Percentiles rank a stretch among this genome's conserved stretches.
Conservation (phyloP, 2,113 vertebrate species). For the Morone chrysops region DNA sequence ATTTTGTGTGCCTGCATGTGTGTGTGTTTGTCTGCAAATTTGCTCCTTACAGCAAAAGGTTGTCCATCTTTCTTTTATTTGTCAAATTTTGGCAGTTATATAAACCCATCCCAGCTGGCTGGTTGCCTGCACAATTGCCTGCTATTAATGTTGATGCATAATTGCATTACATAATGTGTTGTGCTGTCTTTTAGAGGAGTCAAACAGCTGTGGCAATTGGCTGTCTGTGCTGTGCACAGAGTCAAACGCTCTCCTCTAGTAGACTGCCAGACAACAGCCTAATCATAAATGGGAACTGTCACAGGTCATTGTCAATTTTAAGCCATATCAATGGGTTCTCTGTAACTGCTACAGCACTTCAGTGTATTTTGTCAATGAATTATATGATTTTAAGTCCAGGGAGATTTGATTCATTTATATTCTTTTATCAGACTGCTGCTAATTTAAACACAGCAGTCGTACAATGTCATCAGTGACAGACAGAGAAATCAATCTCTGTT, state of each 20-base stretch:
- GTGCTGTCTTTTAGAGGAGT: slow-evolving; percentile 68
- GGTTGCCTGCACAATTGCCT: slow-evolving; percentile 77
- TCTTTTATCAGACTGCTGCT: slow-evolving; percentile 70
- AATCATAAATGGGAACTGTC: slow-evolving; percentile 60
- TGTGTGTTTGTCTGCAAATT: slow-evolving; percentile 4
- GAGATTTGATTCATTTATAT: slow-evolving; percentile 71
- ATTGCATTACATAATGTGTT: slow-evolving; percentile 81
- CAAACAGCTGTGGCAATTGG: slow-evolving; percentile 75
- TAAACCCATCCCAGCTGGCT: slow-evolving; percentile 79
- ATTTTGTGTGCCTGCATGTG: background rate
- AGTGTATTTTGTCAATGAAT: slow-evolving; percentile 56
- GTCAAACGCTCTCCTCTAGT: slow-evolving; percentile 45
- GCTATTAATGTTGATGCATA: slow-evolving; percentile 80
- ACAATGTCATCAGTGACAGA: slow-evolving; percentile 79
- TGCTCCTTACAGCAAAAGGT: slow-evolving; percentile 53
- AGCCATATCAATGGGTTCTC: slow-evolving; percentile 58
- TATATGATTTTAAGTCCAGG: slow-evolving; percentile 52
- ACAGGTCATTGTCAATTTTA: slow-evolving; percentile 64
- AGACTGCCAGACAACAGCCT: slow-evolving; percentile 49
- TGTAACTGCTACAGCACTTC: slow-evolving; percentile 53
- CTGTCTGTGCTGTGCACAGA: slow-evolving; percentile 45
- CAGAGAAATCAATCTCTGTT: slow-evolving; percentile 73
- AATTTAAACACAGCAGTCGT: slow-evolving; percentile 73
- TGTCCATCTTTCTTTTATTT: slow-evolving; percentile 62
- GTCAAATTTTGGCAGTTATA: slow-evolving; percentile 74